These are phyloP conservation scores for Esox niger DNA, from an alignment of 2,113 vertebrate species.

Conservation along the genomic window DNA sequence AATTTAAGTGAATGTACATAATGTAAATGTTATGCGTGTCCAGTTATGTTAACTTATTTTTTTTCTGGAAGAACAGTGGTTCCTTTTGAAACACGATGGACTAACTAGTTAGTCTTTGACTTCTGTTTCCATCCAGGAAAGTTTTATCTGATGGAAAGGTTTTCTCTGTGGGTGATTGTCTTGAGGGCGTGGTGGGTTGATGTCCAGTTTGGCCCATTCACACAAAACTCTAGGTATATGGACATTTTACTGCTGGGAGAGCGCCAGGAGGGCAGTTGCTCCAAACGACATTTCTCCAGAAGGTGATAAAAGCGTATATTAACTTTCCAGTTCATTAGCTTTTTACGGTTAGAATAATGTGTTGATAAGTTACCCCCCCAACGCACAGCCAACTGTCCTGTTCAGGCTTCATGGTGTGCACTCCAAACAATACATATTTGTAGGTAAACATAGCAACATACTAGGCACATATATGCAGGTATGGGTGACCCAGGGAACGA, in stretches of 20 bases:
- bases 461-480: too few species aligned
- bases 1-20: slow-evolving; percentile 80
- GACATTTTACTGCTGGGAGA: slow-evolving; percentile 20
- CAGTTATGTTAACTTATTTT: slow-evolving; percentile 84
- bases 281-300: slow-evolving; percentile 33
- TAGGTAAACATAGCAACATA: slow-evolving; percentile 30
- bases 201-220: neutral
- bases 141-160: slow-evolving; percentile 43
- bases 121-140: slow-evolving; percentile 58
- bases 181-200: too few species aligned
- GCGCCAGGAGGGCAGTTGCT: slow-evolving; percentile 49
- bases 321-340: slow-evolving; percentile 52
- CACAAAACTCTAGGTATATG: neutral
- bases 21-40: slow-evolving; percentile 80
- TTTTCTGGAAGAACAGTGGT: slow-evolving; percentile 60
- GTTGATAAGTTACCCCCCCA: slow-evolving; percentile 28
- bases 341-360: too few species aligned
- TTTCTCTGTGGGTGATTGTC: slow-evolving; percentile 31
- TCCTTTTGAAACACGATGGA: slow-evolving; percentile 63
- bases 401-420: slow-evolving; percentile 50
- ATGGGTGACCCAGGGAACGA: too few species aligned
- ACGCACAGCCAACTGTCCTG: too few species aligned
- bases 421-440: slow-evolving; percentile 43
- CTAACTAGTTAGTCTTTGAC: slow-evolving; percentile 55
- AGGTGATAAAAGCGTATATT: slow-evolving; percentile 48